These are phyloP conservation scores for Cydia fagiglandana DNA, from an alignment of 1,140 invertebrate genomes.

Conservation along the genomic window DNA sequence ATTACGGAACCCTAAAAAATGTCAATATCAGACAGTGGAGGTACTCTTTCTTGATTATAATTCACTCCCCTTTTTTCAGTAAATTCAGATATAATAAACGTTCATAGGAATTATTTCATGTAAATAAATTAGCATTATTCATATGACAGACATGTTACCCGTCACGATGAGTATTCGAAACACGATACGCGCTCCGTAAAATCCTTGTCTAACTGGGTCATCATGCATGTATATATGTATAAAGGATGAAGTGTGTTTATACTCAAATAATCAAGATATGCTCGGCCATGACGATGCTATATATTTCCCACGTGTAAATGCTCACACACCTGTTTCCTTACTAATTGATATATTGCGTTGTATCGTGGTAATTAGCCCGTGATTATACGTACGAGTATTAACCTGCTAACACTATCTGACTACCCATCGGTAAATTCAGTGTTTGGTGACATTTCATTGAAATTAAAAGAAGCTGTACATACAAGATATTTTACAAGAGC, in stretches of 20 bases:
- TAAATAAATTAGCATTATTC: not conserved
- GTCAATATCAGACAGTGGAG: not conserved
- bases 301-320: slow-evolving; percentile 16
- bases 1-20: too few relatives aligned
- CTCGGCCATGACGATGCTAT: slow-evolving; percentile 11
- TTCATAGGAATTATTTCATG: not conserved
- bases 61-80: not conserved
- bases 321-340: slow-evolving; percentile 8
- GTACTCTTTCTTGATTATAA: not conserved
- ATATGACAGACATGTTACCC: not conserved
- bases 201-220: not conserved
- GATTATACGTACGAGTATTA: too few relatives aligned
- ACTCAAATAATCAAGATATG: slow-evolving; percentile 1
- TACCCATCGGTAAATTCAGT: too few relatives aligned
- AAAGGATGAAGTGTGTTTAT: slow-evolving; percentile 13
- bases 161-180: not conserved
- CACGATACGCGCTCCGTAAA: not conserved
- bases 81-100: not conserved
- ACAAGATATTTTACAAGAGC: too few relatives aligned
- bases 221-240: not conserved
- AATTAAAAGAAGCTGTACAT: too few relatives aligned
- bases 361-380: not conserved
- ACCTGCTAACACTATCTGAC: too few relatives aligned
- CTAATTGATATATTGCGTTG: slow-evolving; percentile 27
- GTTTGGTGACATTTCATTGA: too few relatives aligned